A percentile compares a stretch with the other conserved stretches of the same genome.
Evolutionary conservation across 2,888 invertebrate genomes (phyloP).

Genomic region (Spicauda simplicius): DNA sequence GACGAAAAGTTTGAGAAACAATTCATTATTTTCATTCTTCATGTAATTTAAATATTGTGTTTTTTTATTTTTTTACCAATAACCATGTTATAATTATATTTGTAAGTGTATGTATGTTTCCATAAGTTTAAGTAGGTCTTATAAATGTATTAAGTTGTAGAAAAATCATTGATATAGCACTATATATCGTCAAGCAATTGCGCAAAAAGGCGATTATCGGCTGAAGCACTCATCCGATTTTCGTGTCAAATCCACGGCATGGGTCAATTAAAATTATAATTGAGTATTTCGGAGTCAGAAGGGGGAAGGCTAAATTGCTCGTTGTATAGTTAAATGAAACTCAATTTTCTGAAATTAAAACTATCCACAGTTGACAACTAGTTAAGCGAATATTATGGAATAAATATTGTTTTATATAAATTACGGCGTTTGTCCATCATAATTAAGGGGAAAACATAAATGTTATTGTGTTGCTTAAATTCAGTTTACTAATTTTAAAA

Average conservation of each 20-base stretch:
- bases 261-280: slow-evolving; percentile 78
- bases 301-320: slow-evolving; percentile 43
- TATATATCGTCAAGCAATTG: slow-evolving; percentile 20
- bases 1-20: too few species aligned
- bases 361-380: slow-evolving; percentile 34
- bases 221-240: slow-evolving; percentile 51
- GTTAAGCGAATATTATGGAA: slow-evolving; percentile 16
- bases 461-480: too few species aligned
- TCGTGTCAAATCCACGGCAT: slow-evolving; percentile 68
- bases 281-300: slow-evolving; percentile 59
- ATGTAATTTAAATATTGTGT: too few species aligned
- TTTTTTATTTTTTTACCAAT: too few species aligned
- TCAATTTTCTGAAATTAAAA: slow-evolving; percentile 45
- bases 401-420: neutral
- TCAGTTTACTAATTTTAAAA: too few species aligned
- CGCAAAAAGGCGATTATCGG: slow-evolving; percentile 47
- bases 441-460: too few species aligned
- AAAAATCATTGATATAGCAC: slow-evolving; percentile 7
- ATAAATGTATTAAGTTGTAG: neutral
- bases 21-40: too few species aligned
- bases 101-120: too few species aligned
- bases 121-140: too few species aligned
- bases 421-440: too few species aligned
- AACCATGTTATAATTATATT: too few species aligned
- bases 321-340: slow-evolving; percentile 45